Conservation (phyloP, 2,888 invertebrate species). For the Polyommatus icarus region DNA sequence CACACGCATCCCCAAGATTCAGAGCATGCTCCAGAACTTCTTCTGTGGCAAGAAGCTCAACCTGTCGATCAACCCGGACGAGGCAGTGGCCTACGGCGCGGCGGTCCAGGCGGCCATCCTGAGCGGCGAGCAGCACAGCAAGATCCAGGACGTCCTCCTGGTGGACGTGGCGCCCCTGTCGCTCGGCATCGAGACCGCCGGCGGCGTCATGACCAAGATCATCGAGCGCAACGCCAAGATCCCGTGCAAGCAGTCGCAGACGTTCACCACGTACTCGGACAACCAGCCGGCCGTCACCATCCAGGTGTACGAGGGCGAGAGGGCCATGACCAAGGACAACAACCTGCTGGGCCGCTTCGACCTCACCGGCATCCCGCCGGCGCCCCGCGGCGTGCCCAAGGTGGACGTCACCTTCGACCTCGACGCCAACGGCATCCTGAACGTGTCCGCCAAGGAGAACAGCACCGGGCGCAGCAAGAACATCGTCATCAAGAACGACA, state of each 20-base stretch:
- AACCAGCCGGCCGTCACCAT: slow-evolving; percentile 89
- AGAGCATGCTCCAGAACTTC: slow-evolving; percentile 86
- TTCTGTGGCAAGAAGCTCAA: slow-evolving; percentile 87
- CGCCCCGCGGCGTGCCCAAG: slow-evolving; percentile 84
- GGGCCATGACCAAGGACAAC: slow-evolving; percentile 90
- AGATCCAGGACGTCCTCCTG: slow-evolving; percentile 84
- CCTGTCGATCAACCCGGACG: slow-evolving; percentile 88
- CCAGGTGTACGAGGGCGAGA: slow-evolving; percentile 88
- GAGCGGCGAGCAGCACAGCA: slow-evolving; percentile 86
- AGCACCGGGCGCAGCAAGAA: slow-evolving; percentile 84
- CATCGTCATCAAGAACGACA: slow-evolving; percentile 89
- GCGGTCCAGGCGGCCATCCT: slow-evolving; percentile 88
- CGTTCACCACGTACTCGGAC: slow-evolving; percentile 90
- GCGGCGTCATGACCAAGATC: slow-evolving; percentile 88
- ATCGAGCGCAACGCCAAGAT: slow-evolving; percentile 86
- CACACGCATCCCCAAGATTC: slow-evolving; percentile 89
- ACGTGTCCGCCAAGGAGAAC: slow-evolving; percentile 89
- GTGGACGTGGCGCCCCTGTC: slow-evolving; percentile 84
- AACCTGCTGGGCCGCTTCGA: slow-evolving; percentile 84
- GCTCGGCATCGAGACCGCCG: slow-evolving; percentile 88
- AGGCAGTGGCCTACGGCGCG: slow-evolving; percentile 90
- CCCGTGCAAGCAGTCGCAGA: slow-evolving; percentile 85
- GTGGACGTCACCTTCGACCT: slow-evolving; percentile 87
- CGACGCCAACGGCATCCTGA: slow-evolving; percentile 89
- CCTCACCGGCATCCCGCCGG: slow-evolving; percentile 85